Conservation (phyloP, 2,797 vertebrate species). For the Rhinogobio ventralis region DNA sequence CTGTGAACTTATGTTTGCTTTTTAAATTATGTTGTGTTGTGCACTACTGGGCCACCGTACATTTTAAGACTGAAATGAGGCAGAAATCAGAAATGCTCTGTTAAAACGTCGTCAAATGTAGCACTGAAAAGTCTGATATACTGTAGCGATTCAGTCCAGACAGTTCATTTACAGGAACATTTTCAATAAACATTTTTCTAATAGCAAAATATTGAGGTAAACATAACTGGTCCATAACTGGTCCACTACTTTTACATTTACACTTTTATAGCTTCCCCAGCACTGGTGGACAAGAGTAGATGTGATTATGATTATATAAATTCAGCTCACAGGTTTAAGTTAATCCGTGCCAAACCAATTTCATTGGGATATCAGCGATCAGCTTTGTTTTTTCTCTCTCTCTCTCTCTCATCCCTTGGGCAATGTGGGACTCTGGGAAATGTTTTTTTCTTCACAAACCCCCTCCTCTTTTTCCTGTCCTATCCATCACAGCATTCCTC, state of each 20-base stretch:
- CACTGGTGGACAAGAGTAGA: not conserved
- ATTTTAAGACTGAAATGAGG: not conserved
- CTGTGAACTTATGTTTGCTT: too few relatives aligned
- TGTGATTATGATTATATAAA: slow-evolving; percentile 16
- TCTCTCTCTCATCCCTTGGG: slow-evolving; percentile 53
- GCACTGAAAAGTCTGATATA: not conserved
- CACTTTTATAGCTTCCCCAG: not conserved
- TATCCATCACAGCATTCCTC: slow-evolving; percentile 55
- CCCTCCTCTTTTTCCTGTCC: slow-evolving; percentile 55
- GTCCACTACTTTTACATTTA: not conserved
- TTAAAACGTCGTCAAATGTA: not conserved
- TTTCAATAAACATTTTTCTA: not conserved
- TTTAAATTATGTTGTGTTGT: too few relatives aligned
- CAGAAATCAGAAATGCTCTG: not conserved
- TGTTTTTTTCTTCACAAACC: slow-evolving; percentile 67
- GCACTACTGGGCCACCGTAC: too few relatives aligned
- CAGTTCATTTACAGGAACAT: too few relatives aligned
- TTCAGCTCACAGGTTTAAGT: slow-evolving; percentile 10
- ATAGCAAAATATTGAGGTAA: not conserved
- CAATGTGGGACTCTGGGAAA: slow-evolving; percentile 75
- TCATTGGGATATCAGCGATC: not conserved
- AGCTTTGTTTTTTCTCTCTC: slow-evolving; percentile 28
- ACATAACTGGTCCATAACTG: not conserved
- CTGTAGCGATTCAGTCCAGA: not conserved
- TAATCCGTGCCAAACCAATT: slow-evolving; percentile 8